Evolutionary conservation across 2,797 vertebrate genomes (phyloP), one percentile per base, ranked within the genome.

Genomic region (Glossophaga mutica): DNA sequence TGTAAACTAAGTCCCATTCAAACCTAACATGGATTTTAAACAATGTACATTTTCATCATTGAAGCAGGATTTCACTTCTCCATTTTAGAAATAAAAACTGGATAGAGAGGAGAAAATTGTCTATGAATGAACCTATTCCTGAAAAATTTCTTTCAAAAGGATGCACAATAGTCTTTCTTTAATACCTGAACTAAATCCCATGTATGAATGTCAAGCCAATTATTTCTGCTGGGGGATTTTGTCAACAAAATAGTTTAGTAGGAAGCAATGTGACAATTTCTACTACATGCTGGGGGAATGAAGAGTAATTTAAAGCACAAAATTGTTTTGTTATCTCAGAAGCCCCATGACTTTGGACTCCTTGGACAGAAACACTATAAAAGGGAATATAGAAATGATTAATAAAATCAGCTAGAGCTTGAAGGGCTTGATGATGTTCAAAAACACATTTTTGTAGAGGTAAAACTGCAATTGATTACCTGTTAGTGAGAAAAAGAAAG

Each of bases 71-170:
- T 86, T 37, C 42, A 22, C 22, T 88, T 91, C 44, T 94, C 37
- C 39, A 89, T 55, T 96, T 95, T 95, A 59, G 22, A 96, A 96
- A 96, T 89, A 86, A 96, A 83, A 14, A 77, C 57, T 90, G 19
- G 37, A 76, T 26, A 65, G 42, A 93, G 59, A 85, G 92, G 67
- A 92, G 68, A 96, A 97, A 97, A 93, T 48, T 91, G 22, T 65
- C 67, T 83, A 68, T 7, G 57, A 91, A 95, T 97, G 71, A 93
- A 50, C 52, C 74, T 91, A 67, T 59, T 97, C 48, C 95, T 96
- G 89, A 94, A 57, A 91, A 93, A 91, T 65, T 92, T 97, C 84
- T 96, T 95, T 92, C 94, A 85, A 94, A 96, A 97, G 42, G 12
- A 71, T 5, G 26, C 39, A 71, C 52, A 52, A 81, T 29, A 92